Conservation (phyloP, 2,797 vertebrate genomes). For the Sebastes trivittatus region DNA sequence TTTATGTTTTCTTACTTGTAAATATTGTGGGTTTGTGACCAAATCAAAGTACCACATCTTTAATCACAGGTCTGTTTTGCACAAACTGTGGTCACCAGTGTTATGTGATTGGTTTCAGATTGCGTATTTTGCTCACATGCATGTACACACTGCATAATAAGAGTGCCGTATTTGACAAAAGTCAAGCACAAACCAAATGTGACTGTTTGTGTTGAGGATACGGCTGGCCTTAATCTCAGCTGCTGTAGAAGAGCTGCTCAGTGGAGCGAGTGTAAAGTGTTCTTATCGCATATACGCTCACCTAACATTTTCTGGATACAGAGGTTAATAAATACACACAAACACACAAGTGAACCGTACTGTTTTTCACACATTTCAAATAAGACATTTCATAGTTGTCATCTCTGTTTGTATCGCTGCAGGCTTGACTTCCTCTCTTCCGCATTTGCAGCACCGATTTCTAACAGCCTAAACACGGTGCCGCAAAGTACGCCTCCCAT, state of each 20-base stretch:
- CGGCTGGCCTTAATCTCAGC: background rate
- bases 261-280: background rate
- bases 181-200: background rate
- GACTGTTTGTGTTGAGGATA: background rate
- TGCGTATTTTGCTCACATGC: background rate
- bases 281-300: background rate
- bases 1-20: background rate
- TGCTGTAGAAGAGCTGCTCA: background rate
- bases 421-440: constrained; percentile 3
- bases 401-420: constrained; percentile 16
- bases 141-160: background rate
- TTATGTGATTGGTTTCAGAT: background rate
- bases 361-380: background rate
- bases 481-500: constrained; percentile 7
- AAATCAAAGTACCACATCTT: background rate
- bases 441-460: constrained; percentile 16
- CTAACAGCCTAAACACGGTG: constrained; percentile 8
- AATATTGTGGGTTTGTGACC: background rate
- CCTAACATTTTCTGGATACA: background rate
- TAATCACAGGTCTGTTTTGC: background rate
- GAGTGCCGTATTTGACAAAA: background rate
- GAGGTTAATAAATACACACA: constrained; percentile 3
- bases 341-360: background rate
- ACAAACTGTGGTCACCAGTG: background rate
- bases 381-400: constrained; percentile 11